Conservation (phyloP, 1,140 invertebrate species). For the Luehdorfia chinensis region DNA sequence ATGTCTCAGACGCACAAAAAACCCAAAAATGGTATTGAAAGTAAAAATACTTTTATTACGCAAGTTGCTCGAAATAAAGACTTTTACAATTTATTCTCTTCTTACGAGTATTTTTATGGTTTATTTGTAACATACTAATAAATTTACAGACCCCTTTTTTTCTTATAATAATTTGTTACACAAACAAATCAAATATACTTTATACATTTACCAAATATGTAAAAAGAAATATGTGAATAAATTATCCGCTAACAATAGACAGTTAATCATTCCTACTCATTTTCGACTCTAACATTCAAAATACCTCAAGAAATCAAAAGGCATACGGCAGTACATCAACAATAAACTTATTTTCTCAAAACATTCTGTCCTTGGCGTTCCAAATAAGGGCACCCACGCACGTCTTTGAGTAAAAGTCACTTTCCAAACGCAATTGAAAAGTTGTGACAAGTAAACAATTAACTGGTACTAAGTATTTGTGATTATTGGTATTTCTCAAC, state of each 20-base stretch:
- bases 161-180: constrained; percentile 15
- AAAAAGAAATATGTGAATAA: constrained; percentile 13
- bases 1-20: constrained; percentile 5
- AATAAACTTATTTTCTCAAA: constrained; percentile 45
- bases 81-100: not conserved
- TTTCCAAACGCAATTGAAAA: constrained; percentile 59
- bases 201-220: constrained; percentile 13
- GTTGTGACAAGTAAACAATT: constrained; percentile 53
- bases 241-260: constrained; percentile 9
- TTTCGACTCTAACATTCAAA: constrained; percentile 15
- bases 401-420: constrained; percentile 49
- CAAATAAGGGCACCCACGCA: constrained; percentile 57
- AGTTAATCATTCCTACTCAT: constrained; percentile 14
- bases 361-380: constrained; percentile 44
- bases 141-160: not conserved
- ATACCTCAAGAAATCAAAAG: constrained; percentile 27
- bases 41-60: not conserved
- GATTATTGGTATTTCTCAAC: too few species aligned
- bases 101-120: not conserved
- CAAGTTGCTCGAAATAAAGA: constrained; percentile 1
- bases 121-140: constrained; percentile 11
- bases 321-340: constrained; percentile 44
- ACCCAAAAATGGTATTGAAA: constrained; percentile 3
- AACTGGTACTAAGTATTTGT: too few species aligned
- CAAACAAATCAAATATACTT: constrained; percentile 12